Evolutionary conservation across 92 coral and sea anemone species (phyloP).

Genomic region (Parazoanthus atlanticus): DNA sequence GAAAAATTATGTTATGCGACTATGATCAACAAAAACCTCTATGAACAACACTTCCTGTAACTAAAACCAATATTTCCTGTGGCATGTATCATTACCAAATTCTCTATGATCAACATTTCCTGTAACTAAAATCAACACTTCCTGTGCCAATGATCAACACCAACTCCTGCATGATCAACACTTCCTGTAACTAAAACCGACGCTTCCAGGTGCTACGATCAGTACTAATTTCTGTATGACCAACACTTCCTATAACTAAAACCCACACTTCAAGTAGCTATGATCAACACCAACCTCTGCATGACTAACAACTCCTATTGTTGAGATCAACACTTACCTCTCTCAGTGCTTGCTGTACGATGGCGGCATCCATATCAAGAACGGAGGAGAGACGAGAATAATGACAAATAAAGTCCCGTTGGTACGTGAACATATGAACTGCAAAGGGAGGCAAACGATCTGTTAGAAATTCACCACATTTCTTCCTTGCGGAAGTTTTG

Average conservation of each 20-base stretch:
- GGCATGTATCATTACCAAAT: not conserved
- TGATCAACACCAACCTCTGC: not conserved
- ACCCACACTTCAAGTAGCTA: not conserved
- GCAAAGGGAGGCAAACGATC: not conserved
- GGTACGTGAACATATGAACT: conserved; percentile 98
- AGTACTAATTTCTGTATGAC: not conserved
- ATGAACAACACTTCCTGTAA: no score
- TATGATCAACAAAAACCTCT: not conserved
- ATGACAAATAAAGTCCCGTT: conserved; percentile 92
- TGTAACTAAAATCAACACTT: not conserved
- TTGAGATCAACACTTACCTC: conserved; percentile 66
- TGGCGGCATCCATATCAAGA: conserved; percentile 95
- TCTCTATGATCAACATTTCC: not conserved
- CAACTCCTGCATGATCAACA: not conserved
- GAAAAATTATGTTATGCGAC: no score
- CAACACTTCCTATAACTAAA: not conserved
- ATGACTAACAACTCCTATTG: not conserved
- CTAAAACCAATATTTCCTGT: not conserved
- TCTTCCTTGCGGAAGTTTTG: not conserved
- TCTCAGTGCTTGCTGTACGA: conserved; percentile 86
- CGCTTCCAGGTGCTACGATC: not conserved
- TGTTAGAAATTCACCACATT: not conserved
- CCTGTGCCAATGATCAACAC: not conserved
- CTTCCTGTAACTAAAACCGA: not conserved
- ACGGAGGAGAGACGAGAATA: conserved; percentile 98